phyloP scores from a whole-genome alignment of 2,888 invertebrate species.

The Oxystoma pomonae region DNA sequence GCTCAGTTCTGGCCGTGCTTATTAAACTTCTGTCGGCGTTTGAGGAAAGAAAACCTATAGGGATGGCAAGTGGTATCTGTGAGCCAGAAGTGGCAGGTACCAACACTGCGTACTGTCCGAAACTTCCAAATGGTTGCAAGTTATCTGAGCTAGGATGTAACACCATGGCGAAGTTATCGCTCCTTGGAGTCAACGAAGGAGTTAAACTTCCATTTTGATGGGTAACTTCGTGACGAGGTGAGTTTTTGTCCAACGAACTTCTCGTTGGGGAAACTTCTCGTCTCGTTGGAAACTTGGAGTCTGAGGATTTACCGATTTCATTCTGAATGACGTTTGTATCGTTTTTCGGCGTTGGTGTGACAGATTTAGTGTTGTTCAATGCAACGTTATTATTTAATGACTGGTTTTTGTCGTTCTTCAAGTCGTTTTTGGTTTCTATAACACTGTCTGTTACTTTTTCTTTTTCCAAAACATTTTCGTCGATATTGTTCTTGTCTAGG shows the following conservation, averaged over 20 bases:
- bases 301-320: neutral
- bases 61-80: conserved; percentile 39
- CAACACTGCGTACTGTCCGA: conserved; percentile 55
- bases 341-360: neutral
- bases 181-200: conserved; percentile 22
- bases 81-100: conserved; percentile 46
- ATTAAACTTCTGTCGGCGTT: conserved; percentile 25
- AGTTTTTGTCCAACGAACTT: neutral
- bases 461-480: conserved; percentile 39
- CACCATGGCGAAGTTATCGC: conserved; percentile 44
- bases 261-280: neutral
- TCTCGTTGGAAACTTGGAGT: neutral
- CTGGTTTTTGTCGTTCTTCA: neutral
- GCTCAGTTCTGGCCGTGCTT: conserved; percentile 44
- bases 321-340: neutral
- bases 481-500: conserved; percentile 25
- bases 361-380: neutral
- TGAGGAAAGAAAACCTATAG: conserved; percentile 31
- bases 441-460: conserved; percentile 24
- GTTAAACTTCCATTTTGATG: conserved; percentile 19
- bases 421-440: conserved; percentile 1
- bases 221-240: neutral
- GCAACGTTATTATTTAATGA: conserved; percentile 5
- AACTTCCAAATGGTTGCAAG: conserved; percentile 32
- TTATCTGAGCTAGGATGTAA: conserved; percentile 48